These are phyloP conservation scores for Cephalopachus bancanus DNA, from an alignment of 2,797 vertebrate genomes.

Conservation along the genomic window DNA sequence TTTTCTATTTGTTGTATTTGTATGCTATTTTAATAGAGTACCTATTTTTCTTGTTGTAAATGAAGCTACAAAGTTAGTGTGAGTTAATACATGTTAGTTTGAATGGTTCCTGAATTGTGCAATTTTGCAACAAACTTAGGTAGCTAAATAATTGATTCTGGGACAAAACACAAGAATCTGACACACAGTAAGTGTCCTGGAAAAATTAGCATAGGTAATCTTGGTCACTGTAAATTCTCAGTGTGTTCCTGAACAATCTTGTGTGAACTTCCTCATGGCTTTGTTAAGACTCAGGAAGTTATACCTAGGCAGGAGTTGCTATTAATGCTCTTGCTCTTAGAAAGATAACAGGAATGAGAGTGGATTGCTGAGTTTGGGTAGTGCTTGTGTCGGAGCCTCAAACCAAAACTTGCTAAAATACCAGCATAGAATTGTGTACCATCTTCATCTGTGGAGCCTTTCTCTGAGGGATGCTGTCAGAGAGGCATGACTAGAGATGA, in stretches of 20 bases:
- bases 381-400: background rate
- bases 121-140: background rate
- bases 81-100: background rate
- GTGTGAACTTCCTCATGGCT: background rate
- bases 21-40: background rate
- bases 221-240: background rate
- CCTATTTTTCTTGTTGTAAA: slow-evolving; percentile 8
- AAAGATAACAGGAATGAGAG: background rate
- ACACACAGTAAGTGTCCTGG: background rate
- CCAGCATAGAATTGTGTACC: background rate
- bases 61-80: background rate
- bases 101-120: rapidly evolving
- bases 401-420: background rate
- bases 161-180: background rate
- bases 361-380: background rate
- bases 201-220: background rate
- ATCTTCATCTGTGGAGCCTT: background rate
- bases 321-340: background rate
- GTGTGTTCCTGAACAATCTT: background rate
- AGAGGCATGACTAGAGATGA: background rate
- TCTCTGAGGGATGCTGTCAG: background rate
- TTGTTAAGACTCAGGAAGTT: background rate
- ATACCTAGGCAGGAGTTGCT: background rate
- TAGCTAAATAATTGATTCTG: background rate
- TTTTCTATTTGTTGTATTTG: background rate